Evolutionary conservation across 2,888 invertebrate species (phyloP), one percentile per base, ranked within the genome.

Genomic region (Pseudoips prasinana): DNA sequence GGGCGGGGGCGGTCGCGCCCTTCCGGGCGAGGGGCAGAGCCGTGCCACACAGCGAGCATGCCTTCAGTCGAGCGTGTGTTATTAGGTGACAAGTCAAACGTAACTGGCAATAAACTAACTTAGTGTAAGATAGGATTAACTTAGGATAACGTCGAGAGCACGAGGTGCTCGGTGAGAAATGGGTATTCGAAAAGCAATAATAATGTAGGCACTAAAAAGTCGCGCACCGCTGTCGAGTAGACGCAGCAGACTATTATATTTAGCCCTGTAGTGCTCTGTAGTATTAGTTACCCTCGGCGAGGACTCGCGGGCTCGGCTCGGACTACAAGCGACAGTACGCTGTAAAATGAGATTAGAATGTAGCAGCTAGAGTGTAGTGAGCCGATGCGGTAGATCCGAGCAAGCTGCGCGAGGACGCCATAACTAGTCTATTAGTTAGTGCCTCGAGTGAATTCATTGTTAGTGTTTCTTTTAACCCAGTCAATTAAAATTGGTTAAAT

Each of bases 171-270:
- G 76, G 76, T 64, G 67, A 73, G 81, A 76, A 77, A 80, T 85
- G 88, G 89, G 89, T 89, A 89, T 89, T 86, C 89, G 84, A 88
- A 81, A 89, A 89, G 89, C 89, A 89, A 89, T 89, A 89, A 89
- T 85, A 88, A 80, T 65, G 83, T 88, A 89, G 89, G 71, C 66
- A 73, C 62, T 69, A 3, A 64, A 69, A 73, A 77, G 83, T 83
- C 79, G 77, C 82, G 83, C 84, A 81, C 74, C 77, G 83, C 71
- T 73, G 85, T 83, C 79, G 56, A 51, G 39, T 63, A 63, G 77
- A 74, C 74, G 68, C 82, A 72, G 84, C 79, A 68, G 54, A 55
- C 53, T 56, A 50, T 41, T 46, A 40, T 55, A 49, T 44, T 20
- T 64, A 58, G 41, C 45, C 66, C 64, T 43, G 70, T 82, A 84